These are phyloP conservation scores for Monochamus saltuarius DNA, from an alignment of 1,140 invertebrate genomes.

Conservation along the genomic window DNA sequence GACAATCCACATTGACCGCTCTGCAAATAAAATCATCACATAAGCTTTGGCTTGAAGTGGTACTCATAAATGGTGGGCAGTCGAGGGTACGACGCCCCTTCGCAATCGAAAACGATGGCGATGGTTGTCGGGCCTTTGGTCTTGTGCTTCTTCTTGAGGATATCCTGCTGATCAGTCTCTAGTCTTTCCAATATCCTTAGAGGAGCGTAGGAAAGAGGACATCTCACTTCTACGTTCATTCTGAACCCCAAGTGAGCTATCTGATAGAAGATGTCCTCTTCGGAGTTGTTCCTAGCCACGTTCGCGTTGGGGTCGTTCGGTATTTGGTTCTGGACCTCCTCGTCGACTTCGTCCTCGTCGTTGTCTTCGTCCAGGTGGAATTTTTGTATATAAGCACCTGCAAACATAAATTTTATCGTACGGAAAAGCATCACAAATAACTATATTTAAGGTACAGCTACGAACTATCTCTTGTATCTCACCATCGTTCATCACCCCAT, in stretches of 20 bases:
- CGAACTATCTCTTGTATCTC: background rate
- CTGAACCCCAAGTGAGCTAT: conserved; percentile 35
- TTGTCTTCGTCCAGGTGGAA: conserved; percentile 30
- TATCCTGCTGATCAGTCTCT: conserved; percentile 3
- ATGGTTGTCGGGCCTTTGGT: conserved; percentile 21
- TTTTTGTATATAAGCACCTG: conserved; percentile 35
- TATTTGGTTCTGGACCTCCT: conserved; percentile 19
- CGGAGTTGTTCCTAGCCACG: conserved; percentile 15
- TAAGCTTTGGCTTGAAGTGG: conserved; percentile 18
- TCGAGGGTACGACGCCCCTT: conserved; percentile 34
- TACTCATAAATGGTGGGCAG: conserved; percentile 32
- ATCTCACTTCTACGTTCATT: conserved; percentile 31
- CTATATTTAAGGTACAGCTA: too few species aligned
- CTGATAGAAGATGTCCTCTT: conserved; percentile 28
- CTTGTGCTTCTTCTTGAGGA: conserved; percentile 15
- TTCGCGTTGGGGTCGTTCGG: conserved; percentile 11
- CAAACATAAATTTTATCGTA: too few species aligned
- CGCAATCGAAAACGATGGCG: conserved; percentile 34
- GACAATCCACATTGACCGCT: background rate
- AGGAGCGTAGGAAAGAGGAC: conserved; percentile 33
- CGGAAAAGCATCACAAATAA: too few species aligned
- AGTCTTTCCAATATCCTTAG: conserved; percentile 28
- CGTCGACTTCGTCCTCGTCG: conserved; percentile 28
- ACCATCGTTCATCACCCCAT: conserved; percentile 44
- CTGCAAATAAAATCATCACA: conserved; percentile 13